Evolutionary conservation across 2,797 vertebrate species (phyloP), one percentile per base, ranked within the genome.

Genomic region (Takifugu rubripes): DNA sequence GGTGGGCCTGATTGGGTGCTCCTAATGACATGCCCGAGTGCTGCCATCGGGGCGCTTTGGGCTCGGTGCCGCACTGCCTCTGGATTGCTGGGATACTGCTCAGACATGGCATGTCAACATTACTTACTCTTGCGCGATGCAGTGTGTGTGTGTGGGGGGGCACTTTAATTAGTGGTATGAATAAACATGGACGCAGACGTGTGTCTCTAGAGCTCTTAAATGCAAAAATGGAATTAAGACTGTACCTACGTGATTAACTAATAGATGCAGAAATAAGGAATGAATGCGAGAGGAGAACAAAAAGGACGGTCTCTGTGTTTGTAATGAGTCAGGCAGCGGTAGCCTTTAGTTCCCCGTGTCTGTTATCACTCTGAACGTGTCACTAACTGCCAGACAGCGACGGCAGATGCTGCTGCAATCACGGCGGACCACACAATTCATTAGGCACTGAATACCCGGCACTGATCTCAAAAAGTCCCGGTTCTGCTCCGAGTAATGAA

Each of bases 11-110:
- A 87, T 83, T 78, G 75, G 74, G 54, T 70, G 69, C 54, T 80
- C 69, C 69, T 85, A 78, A 85, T 84, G 77, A 80, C 61, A 61
- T 62, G 77, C 68, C 72, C 75, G 63, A 59, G 58, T 72, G 79
- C 74, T 77, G 75, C 78, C 78, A 60, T 65, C 72, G 70, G 69
- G 66, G 47, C 51, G 72, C 73, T 81, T 56, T 48, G 68, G 69
- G 75, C 64, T 12, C 56, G 21, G 48, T 66, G 66, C 56, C 54
- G 25, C 27, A 6, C 56, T 60, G 49, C 42, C 54, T 53, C 75
- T 75, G 61, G 43, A 72, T 40, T 64, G 54, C 57, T 64, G 53
- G 52, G 55, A 68, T 73, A 51, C 49, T 60, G 33, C 65, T 49
- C 48, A 27, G 59, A 70, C 52, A 65, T 54, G 49, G 53, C 52